Evolutionary conservation across 2,113 vertebrate genomes (phyloP), one percentile per base, ranked within the genome.

Genomic region (Lipophrys pholis): DNA sequence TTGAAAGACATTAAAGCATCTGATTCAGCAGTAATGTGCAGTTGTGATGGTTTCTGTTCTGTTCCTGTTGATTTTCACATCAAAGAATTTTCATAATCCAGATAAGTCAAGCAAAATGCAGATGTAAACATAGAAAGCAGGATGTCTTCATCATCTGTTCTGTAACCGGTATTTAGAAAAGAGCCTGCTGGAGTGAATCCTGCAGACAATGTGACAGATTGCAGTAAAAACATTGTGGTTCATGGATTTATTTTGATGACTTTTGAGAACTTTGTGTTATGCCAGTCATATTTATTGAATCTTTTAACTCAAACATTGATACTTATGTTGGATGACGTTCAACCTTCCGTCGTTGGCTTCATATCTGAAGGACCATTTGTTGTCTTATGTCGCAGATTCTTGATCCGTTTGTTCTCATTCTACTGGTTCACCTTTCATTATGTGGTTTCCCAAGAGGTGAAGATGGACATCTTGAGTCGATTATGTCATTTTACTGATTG

Each of bases 281-380:
- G 21, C 21, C 21, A 30, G 21, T 30, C 9, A 48, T 71, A 10
- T 43, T 69, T 16, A 39, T 61, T 45, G 57, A 45, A 48, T 38
- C 50, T 49, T 41, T 39, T 43, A 64, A 49, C 17, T 64, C 35
- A 61, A 77, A 69, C 57, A 73, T 68, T 15, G 4, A 11, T 68
- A 36, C 42, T 69, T 6, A 12, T 30, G 0, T 52, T 77, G 80
- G 81, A 87, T 73, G 75, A 76, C 51, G 11, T 46, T 76, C 16
- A 61, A 0, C 41, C 14, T 5, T 49, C 9, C 51, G 16, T 72
- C 52, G 39, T 41, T 38, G 1, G 53, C 56, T 77, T 54, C 35
- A 51, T 56, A 69, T 17, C 74, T 68, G 60, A 11, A 63, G 51
- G 50, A 81, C 65, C 15, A 49, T 74, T 57, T 76, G 16, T 54